phyloP scores from a whole-genome alignment of 1,140 invertebrate genomes.

The Triops cancriformis region DNA sequence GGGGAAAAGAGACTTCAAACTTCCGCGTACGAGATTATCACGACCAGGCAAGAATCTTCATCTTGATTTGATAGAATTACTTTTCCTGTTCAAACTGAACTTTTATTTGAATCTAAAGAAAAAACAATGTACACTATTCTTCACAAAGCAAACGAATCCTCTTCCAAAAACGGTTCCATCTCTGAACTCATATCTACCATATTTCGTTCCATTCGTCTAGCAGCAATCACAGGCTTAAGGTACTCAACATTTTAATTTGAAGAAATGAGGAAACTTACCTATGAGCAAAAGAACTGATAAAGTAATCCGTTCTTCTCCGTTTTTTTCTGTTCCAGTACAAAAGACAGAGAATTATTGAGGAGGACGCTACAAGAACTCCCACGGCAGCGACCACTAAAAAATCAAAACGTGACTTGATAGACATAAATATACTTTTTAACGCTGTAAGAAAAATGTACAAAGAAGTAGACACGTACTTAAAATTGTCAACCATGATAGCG shows the following conservation, averaged over 20 bases:
- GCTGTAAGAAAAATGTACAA: too few relatives aligned
- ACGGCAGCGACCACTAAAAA: background rate
- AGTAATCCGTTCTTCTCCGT: background rate
- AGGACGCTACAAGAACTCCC: background rate
- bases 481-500: background rate
- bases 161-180: background rate
- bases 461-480: background rate
- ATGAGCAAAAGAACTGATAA: background rate
- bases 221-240: background rate
- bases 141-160: background rate
- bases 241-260: background rate
- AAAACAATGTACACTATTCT: too few relatives aligned
- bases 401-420: background rate
- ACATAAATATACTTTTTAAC: background rate
- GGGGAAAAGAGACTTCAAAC: too few relatives aligned
- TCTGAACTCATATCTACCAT: background rate
- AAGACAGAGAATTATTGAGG: background rate
- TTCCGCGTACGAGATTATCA: too few relatives aligned
- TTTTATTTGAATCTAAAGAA: too few relatives aligned
- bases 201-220: background rate
- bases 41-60: too few relatives aligned
- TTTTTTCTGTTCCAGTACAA: background rate
- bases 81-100: too few relatives aligned
- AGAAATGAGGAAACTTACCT: background rate
- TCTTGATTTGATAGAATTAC: too few relatives aligned